Conservation (phyloP, 2,113 vertebrate species). For the Neopipo cinnamomea region DNA sequence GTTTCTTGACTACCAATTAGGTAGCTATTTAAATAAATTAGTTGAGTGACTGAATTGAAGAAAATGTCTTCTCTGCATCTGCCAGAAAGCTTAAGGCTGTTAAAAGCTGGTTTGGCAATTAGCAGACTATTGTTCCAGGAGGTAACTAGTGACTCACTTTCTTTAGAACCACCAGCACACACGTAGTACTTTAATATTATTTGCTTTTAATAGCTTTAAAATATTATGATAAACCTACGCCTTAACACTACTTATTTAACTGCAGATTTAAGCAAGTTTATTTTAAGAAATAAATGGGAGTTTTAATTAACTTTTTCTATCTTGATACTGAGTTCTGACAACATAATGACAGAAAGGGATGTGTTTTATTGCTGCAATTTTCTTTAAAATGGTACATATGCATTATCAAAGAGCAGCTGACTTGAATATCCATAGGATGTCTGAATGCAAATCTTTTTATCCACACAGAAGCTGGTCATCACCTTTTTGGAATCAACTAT, state of each 20-base stretch:
- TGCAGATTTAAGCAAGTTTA: neutral
- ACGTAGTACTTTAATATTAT: neutral
- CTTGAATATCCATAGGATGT: neutral
- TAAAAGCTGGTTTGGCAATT: conserved; percentile 44
- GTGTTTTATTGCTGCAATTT: neutral
- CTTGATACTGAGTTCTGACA: neutral
- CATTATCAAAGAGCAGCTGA: neutral
- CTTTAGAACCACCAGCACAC: neutral
- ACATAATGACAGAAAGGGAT: neutral
- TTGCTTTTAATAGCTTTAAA: conserved; percentile 22
- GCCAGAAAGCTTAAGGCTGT: conserved; percentile 16
- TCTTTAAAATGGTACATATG: neutral
- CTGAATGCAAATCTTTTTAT: neutral
- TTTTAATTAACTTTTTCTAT: conserved; percentile 1
- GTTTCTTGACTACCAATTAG: neutral
- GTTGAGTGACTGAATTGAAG: neutral
- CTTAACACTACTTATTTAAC: neutral
- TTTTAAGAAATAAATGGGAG: conserved; percentile 8
- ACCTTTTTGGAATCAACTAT: neutral
- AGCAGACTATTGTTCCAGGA: conserved; percentile 16
- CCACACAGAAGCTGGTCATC: neutral
- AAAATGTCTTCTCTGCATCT: neutral
- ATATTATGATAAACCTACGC: neutral
- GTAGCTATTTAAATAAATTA: conserved; percentile 15
- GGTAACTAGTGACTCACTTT: neutral